phyloP scores from a whole-genome alignment of 2,888 invertebrate species.

The Nycteola revayana region DNA sequence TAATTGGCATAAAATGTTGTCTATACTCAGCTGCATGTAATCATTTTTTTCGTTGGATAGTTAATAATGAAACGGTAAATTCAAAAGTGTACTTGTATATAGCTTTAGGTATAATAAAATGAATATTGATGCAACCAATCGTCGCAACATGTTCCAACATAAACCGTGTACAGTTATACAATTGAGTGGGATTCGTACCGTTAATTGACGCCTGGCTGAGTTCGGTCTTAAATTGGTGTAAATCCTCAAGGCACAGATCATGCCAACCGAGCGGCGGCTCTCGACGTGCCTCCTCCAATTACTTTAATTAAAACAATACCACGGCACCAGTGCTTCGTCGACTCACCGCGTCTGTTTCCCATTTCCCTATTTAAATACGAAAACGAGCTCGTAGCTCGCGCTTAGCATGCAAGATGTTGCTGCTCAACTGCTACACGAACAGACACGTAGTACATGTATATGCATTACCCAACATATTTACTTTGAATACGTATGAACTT shows the following conservation, averaged over 20 bases:
- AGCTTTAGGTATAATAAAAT: background rate
- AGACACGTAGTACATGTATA: conserved; percentile 41
- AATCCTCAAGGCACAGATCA: conserved; percentile 81
- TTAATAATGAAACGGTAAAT: too few relatives aligned
- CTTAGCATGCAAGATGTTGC: conserved; percentile 75
- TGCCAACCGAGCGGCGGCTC: conserved; percentile 70
- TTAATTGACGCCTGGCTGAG: conserved; percentile 73
- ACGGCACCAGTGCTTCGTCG: conserved; percentile 75
- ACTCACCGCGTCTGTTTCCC: conserved; percentile 78
- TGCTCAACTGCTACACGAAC: conserved; percentile 55
- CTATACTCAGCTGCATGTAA: too few relatives aligned
- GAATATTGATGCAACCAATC: conserved; percentile 1
- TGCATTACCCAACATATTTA: conserved; percentile 11
- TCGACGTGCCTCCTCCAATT: conserved; percentile 80
- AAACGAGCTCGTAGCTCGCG: conserved; percentile 73
- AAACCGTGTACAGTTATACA: conserved; percentile 32
- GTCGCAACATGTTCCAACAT: conserved; percentile 16
- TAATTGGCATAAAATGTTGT: too few relatives aligned
- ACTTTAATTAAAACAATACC: conserved; percentile 82
- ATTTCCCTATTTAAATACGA: conserved; percentile 82
- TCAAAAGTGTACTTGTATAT: too few relatives aligned
- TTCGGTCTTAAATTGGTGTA: conserved; percentile 76
- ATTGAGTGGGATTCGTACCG: conserved; percentile 54
- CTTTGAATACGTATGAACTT: too few relatives aligned
- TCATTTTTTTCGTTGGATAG: too few relatives aligned